Base-by-base conservation (phyloP, 1,140 invertebrate species). In the Drosophila miranda region DNA sequence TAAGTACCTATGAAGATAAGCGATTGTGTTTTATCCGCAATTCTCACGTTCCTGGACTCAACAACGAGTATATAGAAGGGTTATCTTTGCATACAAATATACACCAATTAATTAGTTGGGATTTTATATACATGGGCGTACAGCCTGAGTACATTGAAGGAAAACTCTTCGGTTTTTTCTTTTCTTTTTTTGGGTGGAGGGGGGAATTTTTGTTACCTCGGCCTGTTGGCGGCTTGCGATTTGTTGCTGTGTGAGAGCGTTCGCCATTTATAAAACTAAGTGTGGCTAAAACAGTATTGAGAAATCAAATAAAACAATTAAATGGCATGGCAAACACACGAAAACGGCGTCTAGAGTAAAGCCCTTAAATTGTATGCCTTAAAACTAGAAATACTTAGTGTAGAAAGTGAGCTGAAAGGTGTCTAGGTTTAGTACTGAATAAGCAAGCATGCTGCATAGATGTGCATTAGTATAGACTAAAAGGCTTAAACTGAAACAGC, bases 181-280 rank as follows among this genome's bases (percentile, higher is more conserved):
- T 50, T 46, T 70, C 34, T 70, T 53, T 55, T 28, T 34, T 38
- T 69, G 44, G 64, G 50, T 55, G 43, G 11, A 28, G 9, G 23
- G 23, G 23, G 23, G 23, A 26, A 73, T 61, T 44, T 64, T 81
- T 46, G 49, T 90, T 91, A 91, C 90, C 90, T 91, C 89, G 84
- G 86, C 89, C 89, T 69, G 89, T 90, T 81, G 89, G 89, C 64
- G 89, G 89, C 76, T 90, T 90, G 71, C 86, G 88, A 87, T 88
- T 90, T 84, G 84, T 83, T 61, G 82, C 86, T 77, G 90, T 89
- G 78, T 91, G 89, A 64, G 86, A 83, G 73, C 90, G 88, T 90
- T 91, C 90, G 89, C 89, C 88, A 68, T 89, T 91, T 76, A 91
- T 80, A 90, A 91, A 91, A 91, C 89, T 89, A 82, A 84, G 80